Conservation (phyloP, 1,140 invertebrate genomes). For the Bilobella aurantiaca region DNA sequence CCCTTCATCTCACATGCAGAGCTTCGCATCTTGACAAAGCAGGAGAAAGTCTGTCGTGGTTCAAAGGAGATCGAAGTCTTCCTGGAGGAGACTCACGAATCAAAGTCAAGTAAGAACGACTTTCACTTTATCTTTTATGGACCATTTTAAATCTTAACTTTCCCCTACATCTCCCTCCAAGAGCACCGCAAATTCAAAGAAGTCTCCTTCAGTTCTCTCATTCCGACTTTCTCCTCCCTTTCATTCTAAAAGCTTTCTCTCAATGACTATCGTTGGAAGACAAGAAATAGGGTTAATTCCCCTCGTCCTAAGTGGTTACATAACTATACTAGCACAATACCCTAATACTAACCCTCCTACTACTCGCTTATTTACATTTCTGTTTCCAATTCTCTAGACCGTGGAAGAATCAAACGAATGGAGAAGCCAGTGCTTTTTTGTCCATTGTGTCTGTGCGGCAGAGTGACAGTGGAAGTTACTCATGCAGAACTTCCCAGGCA, state of each 20-base stretch:
- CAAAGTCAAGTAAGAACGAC: slow-evolving; percentile 34
- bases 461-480: slow-evolving; percentile 44
- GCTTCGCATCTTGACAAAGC: slow-evolving; percentile 43
- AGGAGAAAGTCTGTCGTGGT: slow-evolving; percentile 32
- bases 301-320: too few relatives aligned
- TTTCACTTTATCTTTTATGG: background rate
- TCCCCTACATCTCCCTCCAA: too few relatives aligned
- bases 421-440: slow-evolving; percentile 34
- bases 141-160: too few relatives aligned
- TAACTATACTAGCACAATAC: too few relatives aligned
- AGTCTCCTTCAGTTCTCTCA: too few relatives aligned
- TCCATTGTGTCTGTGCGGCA: slow-evolving; percentile 42
- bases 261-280: too few relatives aligned
- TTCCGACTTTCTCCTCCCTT: too few relatives aligned
- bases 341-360: too few relatives aligned
- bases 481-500: slow-evolving; percentile 42
- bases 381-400: slow-evolving; percentile 13
- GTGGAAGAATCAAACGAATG: slow-evolving; percentile 29
- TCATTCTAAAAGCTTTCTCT: too few relatives aligned
- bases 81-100: slow-evolving; percentile 31
- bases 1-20: slow-evolving; percentile 56
- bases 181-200: too few relatives aligned
- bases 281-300: too few relatives aligned
- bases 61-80: slow-evolving; percentile 26
- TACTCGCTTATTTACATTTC: too few relatives aligned